phyloP scores from a whole-genome alignment of 2,797 vertebrate species.

The Peromyscus nudipes region DNA sequence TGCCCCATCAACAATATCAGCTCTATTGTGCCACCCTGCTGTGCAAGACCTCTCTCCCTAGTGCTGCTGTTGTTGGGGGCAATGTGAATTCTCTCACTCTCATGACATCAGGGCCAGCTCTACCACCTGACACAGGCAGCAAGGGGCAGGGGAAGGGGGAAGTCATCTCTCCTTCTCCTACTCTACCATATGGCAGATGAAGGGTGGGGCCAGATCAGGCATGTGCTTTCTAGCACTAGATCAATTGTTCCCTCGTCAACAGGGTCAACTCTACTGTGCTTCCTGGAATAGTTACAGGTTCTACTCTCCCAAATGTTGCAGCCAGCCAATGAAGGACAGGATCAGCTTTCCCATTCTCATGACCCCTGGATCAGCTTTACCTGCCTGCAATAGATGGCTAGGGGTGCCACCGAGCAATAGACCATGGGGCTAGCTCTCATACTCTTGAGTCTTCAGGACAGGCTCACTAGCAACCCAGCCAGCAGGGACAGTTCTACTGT shows the following conservation, averaged over 20 bases:
- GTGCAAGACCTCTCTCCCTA: not conserved
- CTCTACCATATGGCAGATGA: not conserved
- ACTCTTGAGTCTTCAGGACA: not conserved
- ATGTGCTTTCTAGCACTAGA: not conserved
- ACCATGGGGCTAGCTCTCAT: not conserved
- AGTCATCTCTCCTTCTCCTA: not conserved
- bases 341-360: not conserved
- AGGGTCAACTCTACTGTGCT: not conserved
- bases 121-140: not conserved
- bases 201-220: not conserved
- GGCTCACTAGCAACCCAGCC: not conserved
- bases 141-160: not conserved
- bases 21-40: not conserved
- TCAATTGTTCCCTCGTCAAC: not conserved
- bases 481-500: not conserved
- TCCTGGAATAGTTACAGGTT: not conserved
- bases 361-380: not conserved
- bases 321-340: not conserved
- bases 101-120: not conserved
- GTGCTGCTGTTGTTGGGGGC: not conserved
- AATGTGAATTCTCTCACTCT: not conserved
- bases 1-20: no score
- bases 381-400: not conserved
- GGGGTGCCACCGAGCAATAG: not conserved
- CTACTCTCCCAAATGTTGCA: not conserved